Percentiles rank a stretch among this genome's conserved stretches.
Conservation (phyloP, 2,797 vertebrate species). For the Loris lydekkerianus region DNA sequence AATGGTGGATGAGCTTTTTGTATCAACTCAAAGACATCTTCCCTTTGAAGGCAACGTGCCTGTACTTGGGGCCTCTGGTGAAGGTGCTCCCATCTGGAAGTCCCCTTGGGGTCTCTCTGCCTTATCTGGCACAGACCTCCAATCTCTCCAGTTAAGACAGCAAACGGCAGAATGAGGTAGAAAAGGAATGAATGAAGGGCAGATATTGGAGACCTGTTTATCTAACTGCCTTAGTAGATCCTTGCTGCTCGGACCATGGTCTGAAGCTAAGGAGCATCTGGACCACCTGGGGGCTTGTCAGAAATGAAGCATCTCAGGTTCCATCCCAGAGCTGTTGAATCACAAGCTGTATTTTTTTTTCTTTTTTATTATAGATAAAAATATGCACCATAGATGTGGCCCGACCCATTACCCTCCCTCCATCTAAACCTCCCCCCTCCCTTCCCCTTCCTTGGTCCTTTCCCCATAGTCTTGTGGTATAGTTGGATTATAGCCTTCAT, state of each 20-base stretch:
- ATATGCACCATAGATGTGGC: no score
- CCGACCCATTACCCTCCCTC: no score
- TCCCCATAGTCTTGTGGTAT: no score
- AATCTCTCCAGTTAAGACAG: neutral
- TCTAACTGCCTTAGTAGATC: neutral
- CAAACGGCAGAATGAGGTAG: neutral
- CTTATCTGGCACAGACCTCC: neutral
- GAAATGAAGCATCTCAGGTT: neutral
- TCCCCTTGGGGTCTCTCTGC: neutral
- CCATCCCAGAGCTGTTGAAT: neutral
- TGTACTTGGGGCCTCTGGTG: neutral
- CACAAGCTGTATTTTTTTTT: neutral
- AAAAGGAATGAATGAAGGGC: neutral
- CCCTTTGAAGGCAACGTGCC: neutral
- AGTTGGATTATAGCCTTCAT: no score
- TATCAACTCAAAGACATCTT: neutral
- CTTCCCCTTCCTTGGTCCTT: no score
- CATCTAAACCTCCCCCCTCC: no score
- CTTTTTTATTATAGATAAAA: no score
- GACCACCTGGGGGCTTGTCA: neutral
- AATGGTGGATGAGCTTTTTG: slow-evolving; percentile 22
- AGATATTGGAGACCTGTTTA: neutral
- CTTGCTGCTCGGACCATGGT: neutral
- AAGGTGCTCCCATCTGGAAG: neutral
- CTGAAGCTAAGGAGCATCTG: neutral